Conservation (phyloP, 1,140 invertebrate genomes). For the Vanessa tameamea region DNA sequence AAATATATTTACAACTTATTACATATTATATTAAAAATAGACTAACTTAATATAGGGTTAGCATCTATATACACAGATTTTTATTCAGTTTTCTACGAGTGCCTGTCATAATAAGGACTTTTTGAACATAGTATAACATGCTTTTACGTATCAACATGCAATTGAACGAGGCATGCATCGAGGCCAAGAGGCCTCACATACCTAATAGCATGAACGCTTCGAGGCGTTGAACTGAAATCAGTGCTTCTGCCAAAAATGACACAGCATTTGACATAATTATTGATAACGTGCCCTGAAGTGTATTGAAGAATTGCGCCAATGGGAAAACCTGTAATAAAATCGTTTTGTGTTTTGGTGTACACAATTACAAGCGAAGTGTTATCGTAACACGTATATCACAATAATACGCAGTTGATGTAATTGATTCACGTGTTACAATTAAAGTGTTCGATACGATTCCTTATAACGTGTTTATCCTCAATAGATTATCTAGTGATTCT, state of each 20-base stretch:
- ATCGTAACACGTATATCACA: slow-evolving; percentile 15
- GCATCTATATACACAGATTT: no score
- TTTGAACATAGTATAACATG: slow-evolving; percentile 38
- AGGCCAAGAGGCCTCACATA: slow-evolving; percentile 74
- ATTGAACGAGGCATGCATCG: slow-evolving; percentile 38
- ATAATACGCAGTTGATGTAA: slow-evolving; percentile 10
- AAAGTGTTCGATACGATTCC: slow-evolving; percentile 7
- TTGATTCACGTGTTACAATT: slow-evolving; percentile 21
- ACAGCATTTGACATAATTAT: slow-evolving; percentile 89
- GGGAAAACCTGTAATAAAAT: slow-evolving; percentile 74
- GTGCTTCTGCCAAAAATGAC: slow-evolving; percentile 84
- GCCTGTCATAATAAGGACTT: slow-evolving; percentile 58
- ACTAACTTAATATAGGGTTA: no score
- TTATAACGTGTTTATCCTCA: slow-evolving; percentile 15
- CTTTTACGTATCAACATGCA: slow-evolving; percentile 45
- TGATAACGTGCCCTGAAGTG: slow-evolving; percentile 80
- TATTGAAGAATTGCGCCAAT: slow-evolving; percentile 80
- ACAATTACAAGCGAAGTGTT: slow-evolving; percentile 3
- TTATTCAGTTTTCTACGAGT: slow-evolving; percentile 33
- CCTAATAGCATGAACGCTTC: slow-evolving; percentile 85
- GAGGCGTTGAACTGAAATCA: slow-evolving; percentile 86
- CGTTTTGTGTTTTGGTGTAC: slow-evolving; percentile 25
- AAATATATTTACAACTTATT: not conserved
- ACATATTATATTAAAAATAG: no score
- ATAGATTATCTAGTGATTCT: not conserved